A percentile compares a stretch with the other conserved stretches of the same genome.
These are phyloP conservation scores for Vicugna pacos DNA, from an alignment of 2,113 vertebrate genomes.

Conservation along the genomic window DNA sequence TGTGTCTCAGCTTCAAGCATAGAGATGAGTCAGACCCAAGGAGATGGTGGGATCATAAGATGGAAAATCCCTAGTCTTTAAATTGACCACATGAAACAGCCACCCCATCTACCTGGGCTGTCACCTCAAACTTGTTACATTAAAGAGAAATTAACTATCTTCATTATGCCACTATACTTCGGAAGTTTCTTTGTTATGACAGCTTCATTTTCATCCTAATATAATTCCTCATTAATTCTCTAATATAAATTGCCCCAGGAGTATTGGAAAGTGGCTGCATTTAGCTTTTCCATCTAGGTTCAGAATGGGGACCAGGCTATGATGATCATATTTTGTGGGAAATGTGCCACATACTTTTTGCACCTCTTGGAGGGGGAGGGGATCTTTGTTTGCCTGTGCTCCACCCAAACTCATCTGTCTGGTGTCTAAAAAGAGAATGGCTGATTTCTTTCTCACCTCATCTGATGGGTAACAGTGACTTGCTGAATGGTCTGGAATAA, in stretches of 20 bases:
- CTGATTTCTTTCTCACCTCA: neutral
- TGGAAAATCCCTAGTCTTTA: neutral
- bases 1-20: neutral
- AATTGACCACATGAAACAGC: neutral
- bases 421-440: neutral
- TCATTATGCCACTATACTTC: neutral
- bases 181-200: neutral
- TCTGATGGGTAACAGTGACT: neutral
- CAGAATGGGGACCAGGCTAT: neutral
- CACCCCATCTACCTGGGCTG: no score
- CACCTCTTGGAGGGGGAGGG: neutral
- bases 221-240: neutral
- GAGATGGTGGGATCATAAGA: neutral
- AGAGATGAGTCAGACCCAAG: neutral
- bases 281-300: neutral
- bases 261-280: neutral
- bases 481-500: neutral
- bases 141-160: neutral
- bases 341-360: neutral
- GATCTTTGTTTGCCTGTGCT: neutral
- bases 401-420: neutral
- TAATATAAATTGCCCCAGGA: neutral
- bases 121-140: neutral
- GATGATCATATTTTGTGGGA: neutral
- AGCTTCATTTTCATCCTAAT: constrained; percentile 11